phyloP scores from a whole-genome alignment of 2,888 invertebrate genomes.

The Drosophila anceps region DNA sequence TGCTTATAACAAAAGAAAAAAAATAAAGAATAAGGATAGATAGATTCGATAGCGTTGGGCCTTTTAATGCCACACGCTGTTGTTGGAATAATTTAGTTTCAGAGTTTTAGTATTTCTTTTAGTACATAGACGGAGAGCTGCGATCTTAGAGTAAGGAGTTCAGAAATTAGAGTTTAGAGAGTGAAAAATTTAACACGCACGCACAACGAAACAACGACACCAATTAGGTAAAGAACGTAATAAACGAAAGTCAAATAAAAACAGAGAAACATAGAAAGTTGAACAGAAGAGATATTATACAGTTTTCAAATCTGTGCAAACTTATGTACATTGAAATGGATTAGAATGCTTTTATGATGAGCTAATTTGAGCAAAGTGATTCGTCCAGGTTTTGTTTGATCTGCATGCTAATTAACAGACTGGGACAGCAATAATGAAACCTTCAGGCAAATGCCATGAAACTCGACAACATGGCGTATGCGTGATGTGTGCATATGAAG shows the following conservation, averaged over 20 bases:
- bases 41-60: not conserved
- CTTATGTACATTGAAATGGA: slow-evolving; percentile 49
- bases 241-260: slow-evolving; percentile 25
- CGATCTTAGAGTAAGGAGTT: slow-evolving; percentile 40
- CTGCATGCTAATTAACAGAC: slow-evolving; percentile 67
- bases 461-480: slow-evolving; percentile 42
- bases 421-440: slow-evolving; percentile 60
- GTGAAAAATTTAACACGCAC: slow-evolving; percentile 80
- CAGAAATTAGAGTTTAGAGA: slow-evolving; percentile 55
- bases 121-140: slow-evolving; percentile 49
- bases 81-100: slow-evolving; percentile 37
- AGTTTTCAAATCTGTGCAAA: slow-evolving; percentile 41
- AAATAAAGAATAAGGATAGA: not conserved
- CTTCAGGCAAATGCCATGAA: slow-evolving; percentile 10
- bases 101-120: slow-evolving; percentile 25
- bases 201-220: slow-evolving; percentile 74
- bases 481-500: slow-evolving; percentile 50
- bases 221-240: slow-evolving; percentile 58
- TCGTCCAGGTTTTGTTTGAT: not conserved
- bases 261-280: not conserved
- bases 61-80: slow-evolving; percentile 16
- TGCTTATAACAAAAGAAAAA: slow-evolving; percentile 39
- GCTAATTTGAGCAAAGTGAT: slow-evolving; percentile 11
- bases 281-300: slow-evolving; percentile 43
- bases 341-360: slow-evolving; percentile 6